phyloP scores from a whole-genome alignment of 2,888 invertebrate species.

The Thecophora atra region DNA sequence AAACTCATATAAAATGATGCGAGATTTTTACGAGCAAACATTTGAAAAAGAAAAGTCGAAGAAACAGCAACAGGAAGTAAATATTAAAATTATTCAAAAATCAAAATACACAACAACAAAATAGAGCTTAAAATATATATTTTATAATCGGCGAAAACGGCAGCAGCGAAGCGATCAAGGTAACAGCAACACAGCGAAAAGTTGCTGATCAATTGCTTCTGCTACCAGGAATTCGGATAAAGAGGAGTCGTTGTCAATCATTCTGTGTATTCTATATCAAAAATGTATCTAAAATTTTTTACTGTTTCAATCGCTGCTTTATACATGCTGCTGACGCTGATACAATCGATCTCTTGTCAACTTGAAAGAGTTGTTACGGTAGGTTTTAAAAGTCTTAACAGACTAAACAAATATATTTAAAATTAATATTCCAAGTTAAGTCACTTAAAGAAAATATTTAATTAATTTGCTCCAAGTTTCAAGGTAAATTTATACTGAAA shows the following conservation, averaged over 20 bases:
- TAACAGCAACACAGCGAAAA: no score
- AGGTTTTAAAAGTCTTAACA: constrained; percentile 52
- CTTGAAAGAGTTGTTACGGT: constrained; percentile 63
- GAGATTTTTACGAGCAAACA: not conserved
- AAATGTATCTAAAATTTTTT: constrained; percentile 52
- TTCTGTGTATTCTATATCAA: constrained; percentile 34
- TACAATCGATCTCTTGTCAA: constrained; percentile 54
- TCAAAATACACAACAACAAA: not conserved
- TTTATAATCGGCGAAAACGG: no score
- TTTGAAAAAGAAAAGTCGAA: constrained; percentile 4
- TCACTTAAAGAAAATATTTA: no score
- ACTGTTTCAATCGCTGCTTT: constrained; percentile 49
- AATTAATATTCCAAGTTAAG: not conserved
- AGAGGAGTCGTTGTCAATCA: not conserved
- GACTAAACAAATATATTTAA: constrained; percentile 48
- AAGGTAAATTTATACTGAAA: no score
- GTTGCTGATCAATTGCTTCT: no score
- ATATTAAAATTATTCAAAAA: not conserved
- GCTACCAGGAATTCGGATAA: no score
- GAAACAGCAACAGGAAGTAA: constrained; percentile 12
- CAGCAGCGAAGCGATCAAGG: no score
- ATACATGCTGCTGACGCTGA: constrained; percentile 50
- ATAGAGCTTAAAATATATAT: not conserved
- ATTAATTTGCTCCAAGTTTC: constrained; percentile 2
- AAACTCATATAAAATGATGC: constrained; percentile 27